These are phyloP conservation scores for Caenorhabditis inopinata DNA, from an alignment of 1,140 invertebrate species.

Conservation along the genomic window DNA sequence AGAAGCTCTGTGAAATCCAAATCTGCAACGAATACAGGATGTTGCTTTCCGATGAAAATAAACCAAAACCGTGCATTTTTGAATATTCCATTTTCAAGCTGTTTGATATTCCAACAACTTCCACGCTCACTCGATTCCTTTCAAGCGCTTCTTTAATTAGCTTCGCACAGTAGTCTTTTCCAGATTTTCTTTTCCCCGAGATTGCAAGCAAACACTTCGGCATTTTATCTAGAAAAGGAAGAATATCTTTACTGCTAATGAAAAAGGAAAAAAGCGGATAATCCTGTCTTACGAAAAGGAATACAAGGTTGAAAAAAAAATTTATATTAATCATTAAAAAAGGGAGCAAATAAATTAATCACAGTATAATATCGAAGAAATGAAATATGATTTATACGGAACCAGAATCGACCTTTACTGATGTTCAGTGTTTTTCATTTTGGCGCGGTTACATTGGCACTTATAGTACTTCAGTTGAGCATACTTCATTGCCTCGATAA, in stretches of 20 bases:
- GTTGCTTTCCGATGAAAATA: background rate
- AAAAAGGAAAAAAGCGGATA: background rate
- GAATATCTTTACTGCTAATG: background rate
- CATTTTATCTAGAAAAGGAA: background rate
- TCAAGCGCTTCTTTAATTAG: background rate
- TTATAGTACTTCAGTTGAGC: no score
- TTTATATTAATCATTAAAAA: background rate
- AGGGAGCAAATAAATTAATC: slow-evolving; percentile 13
- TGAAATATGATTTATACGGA: no score
- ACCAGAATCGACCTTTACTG: no score
- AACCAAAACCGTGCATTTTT: background rate
- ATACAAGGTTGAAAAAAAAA: background rate
- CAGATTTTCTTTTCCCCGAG: slow-evolving; percentile 42
- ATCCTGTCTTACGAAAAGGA: background rate
- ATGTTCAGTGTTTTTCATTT: no score
- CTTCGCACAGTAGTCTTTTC: slow-evolving; percentile 26
- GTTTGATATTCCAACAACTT: slow-evolving; percentile 3
- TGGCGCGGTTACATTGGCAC: no score
- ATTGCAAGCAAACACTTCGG: background rate
- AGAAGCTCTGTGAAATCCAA: slow-evolving; percentile 26
- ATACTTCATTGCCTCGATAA: no score
- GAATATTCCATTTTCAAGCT: slow-evolving; percentile 24
- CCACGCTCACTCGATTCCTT: background rate
- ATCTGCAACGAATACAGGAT: background rate
- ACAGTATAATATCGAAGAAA: no score